Evolutionary conservation across 2,888 invertebrate genomes (phyloP).

Genomic region (Morpho deidamia): DNA sequence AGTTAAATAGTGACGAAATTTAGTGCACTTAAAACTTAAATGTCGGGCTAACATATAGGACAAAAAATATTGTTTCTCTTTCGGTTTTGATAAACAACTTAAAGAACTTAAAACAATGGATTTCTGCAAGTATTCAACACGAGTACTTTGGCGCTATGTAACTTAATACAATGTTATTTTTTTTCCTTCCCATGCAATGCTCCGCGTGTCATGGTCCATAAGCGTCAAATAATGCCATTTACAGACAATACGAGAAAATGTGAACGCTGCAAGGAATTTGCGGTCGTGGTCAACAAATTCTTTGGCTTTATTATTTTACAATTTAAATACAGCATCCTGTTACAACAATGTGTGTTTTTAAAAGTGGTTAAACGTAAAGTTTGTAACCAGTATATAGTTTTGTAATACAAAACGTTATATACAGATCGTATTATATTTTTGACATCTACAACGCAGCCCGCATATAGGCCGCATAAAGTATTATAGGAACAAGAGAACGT

Average conservation of each 20-base stretch:
- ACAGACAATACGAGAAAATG: slow-evolving; percentile 22
- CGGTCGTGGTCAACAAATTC: slow-evolving; percentile 10
- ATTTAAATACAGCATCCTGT: slow-evolving; percentile 15
- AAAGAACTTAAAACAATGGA: too few species aligned
- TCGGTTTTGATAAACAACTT: too few species aligned
- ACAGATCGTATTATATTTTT: too few species aligned
- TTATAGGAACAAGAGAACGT: too few species aligned
- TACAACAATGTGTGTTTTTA: slow-evolving; percentile 1
- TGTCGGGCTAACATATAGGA: too few species aligned
- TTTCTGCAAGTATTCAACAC: not conserved
- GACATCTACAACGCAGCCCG: too few species aligned
- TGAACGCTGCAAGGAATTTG: slow-evolving; percentile 9
- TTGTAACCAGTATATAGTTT: too few species aligned
- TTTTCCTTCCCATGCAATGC: slow-evolving; percentile 8
- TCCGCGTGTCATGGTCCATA: slow-evolving; percentile 16
- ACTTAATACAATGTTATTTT: slow-evolving; percentile 13
- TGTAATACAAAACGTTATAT: too few species aligned
- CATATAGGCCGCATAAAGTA: too few species aligned
- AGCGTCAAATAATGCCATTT: slow-evolving; percentile 16
- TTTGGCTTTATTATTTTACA: slow-evolving; percentile 12
- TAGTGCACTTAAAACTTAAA: too few species aligned
- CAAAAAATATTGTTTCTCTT: too few species aligned
- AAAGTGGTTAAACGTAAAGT: not conserved
- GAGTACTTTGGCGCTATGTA: slow-evolving; percentile 3
- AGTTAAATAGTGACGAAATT: too few species aligned